Base-by-base conservation (phyloP, 2,888 invertebrate species). In the Lysandra bellargus region DNA sequence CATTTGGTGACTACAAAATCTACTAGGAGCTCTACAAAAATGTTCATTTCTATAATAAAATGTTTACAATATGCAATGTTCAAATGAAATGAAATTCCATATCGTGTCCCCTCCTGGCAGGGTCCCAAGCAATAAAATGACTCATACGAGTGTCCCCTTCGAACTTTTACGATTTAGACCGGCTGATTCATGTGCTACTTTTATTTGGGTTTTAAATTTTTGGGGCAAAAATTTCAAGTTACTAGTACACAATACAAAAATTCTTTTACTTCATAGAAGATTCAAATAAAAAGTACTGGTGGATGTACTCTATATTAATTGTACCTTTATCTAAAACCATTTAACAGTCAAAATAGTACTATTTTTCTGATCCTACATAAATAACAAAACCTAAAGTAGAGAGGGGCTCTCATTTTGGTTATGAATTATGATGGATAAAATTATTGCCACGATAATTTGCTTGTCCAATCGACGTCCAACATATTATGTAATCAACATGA, bases 31-130 rank as follows among this genome's bases (percentile, higher is more conserved):
- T 17, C 17, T 17, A 23, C 61, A 61, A 69, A 69, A 69, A 14
- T 14, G 12, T 69, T 33, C 33, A 69, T 69, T 69, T 69, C 33
- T 14, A 5, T 6, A 14, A 23, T 33, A 37, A 14, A 69, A 69
- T 69, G 30, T 30, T 64, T 30, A 12, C 64, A 69, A 14, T 33
- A 69, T 69, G 69, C 33, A 37, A 37, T 37, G 14, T 69, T 69
- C 17, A 17, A 69, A 30, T 69, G 33, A 17, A 57, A 76, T 76
- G 4, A 33, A 76, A 76, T 76, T 76, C 76, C 17, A 78, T 77
- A 80, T 75, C 69, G 30, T 40, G 79, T 81, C 80, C 80, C 80
- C 81, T 78, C 17, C n/a, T 73, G 30, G 78, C 69, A 64, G 64
- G 17, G 30, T 69, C 78, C 64, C 78, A 78, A 69, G 69, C 30